Evolutionary conservation across 2,113 vertebrate genomes (phyloP), one percentile per base, ranked within the genome.

Genomic region (Ginglymostoma cirratum): DNA sequence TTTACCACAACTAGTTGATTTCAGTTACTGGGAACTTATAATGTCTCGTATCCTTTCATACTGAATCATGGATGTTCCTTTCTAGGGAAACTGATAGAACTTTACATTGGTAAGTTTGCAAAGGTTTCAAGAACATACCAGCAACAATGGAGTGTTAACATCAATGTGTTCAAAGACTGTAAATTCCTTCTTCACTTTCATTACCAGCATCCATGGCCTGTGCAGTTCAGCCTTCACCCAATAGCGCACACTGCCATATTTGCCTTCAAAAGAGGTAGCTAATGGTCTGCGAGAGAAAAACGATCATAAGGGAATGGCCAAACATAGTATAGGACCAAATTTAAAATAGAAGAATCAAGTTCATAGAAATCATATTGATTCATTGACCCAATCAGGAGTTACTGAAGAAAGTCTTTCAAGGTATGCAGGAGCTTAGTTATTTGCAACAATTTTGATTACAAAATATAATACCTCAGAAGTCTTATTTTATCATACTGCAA

Each of bases 141-240:
- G 98, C 98, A 99, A 98, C 97, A 99, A 98, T 98, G 99, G 99
- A 99, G 99, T 99, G 99, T 99, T 99, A 98, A 99, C 99, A 98
- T 99, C 99, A 97, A 99, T 99, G 98, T 99, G 99, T 97, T 99
- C 99, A 98, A 99, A 99, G 98, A 99, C 99, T 96, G 99, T 99
- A 98, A 99, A 99, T 99, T 99, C 99, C 98, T 99, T 99, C 99
- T 99, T 99, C 98, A 99, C 98, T 98, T 99, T 99, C 99, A 99
- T 98, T 97, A 99, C 99, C 97, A 99, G 98, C 97, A 99, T 96
- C 99, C 99, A 99, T 96, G 99, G 98, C 97, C 99, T 98, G 98
- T 99, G 99, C 97, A 99, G 98, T 97, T 99, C 99, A 65, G 99
- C 99, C 98, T 99, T 99, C 96, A 99, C 99, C 99, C 99, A 99